Percentiles rank a stretch among this genome's conserved stretches.
Evolutionary conservation across 2,888 invertebrate species (phyloP).

Genomic region (Cepaea hortensis): DNA sequence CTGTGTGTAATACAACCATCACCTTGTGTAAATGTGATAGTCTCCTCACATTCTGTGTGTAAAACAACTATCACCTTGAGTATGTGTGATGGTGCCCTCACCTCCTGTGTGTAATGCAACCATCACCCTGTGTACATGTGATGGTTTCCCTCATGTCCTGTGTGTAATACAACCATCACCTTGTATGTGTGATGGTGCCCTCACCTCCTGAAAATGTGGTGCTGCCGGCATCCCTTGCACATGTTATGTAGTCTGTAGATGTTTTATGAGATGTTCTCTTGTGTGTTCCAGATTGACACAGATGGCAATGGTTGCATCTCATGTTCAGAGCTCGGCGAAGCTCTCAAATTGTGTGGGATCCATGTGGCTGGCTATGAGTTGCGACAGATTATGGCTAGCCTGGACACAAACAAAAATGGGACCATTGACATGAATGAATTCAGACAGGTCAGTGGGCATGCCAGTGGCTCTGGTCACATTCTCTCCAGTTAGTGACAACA

Average conservation of each 20-base stretch:
- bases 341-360: constrained; percentile 92
- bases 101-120: too few species aligned
- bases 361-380: constrained; percentile 96
- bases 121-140: too few species aligned
- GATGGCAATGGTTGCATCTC: constrained; percentile 94
- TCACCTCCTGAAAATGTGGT: neutral
- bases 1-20: too few species aligned
- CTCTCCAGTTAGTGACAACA: too few species aligned
- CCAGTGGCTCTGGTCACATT: too few species aligned
- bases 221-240: neutral
- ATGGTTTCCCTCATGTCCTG: too few species aligned
- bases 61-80: too few species aligned
- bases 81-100: too few species aligned
- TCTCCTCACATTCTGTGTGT: too few species aligned
- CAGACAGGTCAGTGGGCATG: constrained; percentile 80
- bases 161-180: too few species aligned
- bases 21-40: too few species aligned
- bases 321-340: constrained; percentile 91
- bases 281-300: constrained; percentile 86
- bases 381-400: constrained; percentile 84
- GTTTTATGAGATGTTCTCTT: neutral
- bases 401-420: constrained; percentile 78
- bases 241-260: neutral
- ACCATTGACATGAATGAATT: constrained; percentile 92
- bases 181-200: too few species aligned